Percentiles rank a stretch among this genome's conserved stretches.
phyloP scores from a whole-genome alignment of 2,888 invertebrate species.

The Oscheius onirici region DNA sequence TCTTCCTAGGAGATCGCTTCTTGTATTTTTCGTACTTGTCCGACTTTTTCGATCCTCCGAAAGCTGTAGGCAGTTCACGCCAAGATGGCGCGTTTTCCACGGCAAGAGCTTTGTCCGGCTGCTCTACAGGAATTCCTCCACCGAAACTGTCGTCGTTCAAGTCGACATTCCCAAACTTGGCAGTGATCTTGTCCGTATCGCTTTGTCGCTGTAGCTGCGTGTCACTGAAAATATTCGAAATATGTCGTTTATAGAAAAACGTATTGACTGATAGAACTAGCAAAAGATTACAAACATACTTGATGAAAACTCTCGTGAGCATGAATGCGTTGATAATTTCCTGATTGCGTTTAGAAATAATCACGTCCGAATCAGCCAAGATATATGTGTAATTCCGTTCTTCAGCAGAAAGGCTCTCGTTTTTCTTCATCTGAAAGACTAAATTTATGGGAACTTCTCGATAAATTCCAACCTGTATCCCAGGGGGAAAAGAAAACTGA shows the following conservation, averaged over 20 bases:
- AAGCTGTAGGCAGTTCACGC: background rate
- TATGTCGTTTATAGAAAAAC: too few species aligned
- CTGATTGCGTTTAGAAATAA: background rate
- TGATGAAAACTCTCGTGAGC: constrained; percentile 4
- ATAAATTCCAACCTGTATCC: too few species aligned
- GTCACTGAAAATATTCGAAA: constrained; percentile 21
- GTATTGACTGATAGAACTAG: background rate
- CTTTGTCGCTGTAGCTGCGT: constrained; percentile 19
- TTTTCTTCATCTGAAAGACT: constrained; percentile 2
- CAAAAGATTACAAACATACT: constrained; percentile 1
- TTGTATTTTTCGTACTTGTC: background rate
- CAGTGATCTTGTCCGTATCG: constrained; percentile 13
- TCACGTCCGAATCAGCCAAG: constrained; percentile 2
- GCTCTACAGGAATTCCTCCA: background rate
- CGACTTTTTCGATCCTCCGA: constrained; percentile 5
- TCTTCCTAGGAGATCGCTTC: background rate
- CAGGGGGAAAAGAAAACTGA: too few species aligned
- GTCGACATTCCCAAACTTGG: constrained; percentile 1
- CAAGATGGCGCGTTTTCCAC: background rate
- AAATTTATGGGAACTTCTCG: too few species aligned
- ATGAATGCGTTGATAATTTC: background rate
- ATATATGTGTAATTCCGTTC: constrained; percentile 1
- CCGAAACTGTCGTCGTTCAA: background rate
- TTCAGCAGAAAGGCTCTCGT: constrained; percentile 1
- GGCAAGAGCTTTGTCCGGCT: background rate